A percentile compares a stretch with the other conserved stretches of the same genome.
These are phyloP conservation scores for Eretmochelys imbricata DNA, from an alignment of 2,113 vertebrate genomes.

Conservation along the genomic window DNA sequence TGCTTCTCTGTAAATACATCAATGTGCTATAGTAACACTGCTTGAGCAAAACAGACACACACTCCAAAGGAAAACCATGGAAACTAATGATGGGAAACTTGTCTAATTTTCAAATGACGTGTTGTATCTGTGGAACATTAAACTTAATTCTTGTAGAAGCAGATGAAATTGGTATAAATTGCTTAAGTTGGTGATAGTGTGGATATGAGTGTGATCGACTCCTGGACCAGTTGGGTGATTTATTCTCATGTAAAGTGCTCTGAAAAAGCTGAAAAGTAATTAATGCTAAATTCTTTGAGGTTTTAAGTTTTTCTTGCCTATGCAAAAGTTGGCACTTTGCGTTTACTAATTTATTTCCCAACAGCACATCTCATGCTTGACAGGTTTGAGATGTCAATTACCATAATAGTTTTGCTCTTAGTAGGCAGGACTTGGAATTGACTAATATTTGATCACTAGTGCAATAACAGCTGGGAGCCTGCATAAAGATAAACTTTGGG, in stretches of 20 bases:
- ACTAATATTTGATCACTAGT: background rate
- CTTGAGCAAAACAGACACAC: background rate
- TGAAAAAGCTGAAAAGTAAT: background rate
- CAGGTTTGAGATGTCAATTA: background rate
- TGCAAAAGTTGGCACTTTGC: background rate
- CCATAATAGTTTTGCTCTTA: background rate
- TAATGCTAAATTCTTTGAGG: background rate
- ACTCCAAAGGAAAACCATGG: background rate
- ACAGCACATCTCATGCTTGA: background rate
- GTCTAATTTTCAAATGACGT: background rate
- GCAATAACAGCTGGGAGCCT: background rate
- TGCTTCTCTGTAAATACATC: background rate
- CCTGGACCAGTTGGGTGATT: background rate
- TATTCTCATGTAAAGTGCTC: fast-evolving
- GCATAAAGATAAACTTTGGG: background rate
- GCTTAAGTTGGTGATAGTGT: background rate
- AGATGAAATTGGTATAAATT: background rate
- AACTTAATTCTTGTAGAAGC: fast-evolving
- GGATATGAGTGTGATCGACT: background rate
- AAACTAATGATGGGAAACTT: background rate
- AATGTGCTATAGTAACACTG: background rate
- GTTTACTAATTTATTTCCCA: fast-evolving
- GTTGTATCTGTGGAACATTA: background rate
- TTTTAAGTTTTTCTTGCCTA: fast-evolving
- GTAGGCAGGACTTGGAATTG: background rate